Base-by-base conservation (phyloP, 2,888 invertebrate species). In the Ormyrus labotus region DNA sequence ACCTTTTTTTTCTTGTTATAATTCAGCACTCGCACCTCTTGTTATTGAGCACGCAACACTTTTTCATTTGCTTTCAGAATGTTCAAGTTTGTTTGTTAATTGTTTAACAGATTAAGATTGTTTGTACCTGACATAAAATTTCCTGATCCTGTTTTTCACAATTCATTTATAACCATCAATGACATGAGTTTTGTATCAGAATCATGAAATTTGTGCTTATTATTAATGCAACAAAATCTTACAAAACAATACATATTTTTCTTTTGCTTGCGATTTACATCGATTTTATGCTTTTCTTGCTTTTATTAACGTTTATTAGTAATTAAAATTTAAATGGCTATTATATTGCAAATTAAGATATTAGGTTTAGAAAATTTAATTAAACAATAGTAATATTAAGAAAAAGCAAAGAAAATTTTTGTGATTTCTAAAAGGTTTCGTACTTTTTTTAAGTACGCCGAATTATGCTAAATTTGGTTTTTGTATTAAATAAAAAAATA, bases 1-100 rank as follows among this genome's bases (percentile, higher is more conserved):
- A 34, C 50, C 19, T 47, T 65, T n/a, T 55, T 61, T 65, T 72
- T 48, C 68, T 58, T 10, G 11, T 55, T 60, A 69, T 53, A 57
- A 60, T 60, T 50, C 34, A 63, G 80, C 81, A 80, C 81, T 81
- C 74, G 81, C 82, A 81, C 81, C 80, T 81, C 80, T 74, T 58
- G 71, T 69, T 77, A 61, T 53, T 64, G 13, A 72, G 47, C 70
- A 51, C 45, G n/a, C 6, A 57, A 70, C 47, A 51, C 67, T 19
- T 45, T 68, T 81, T 72, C 9, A 61, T 69, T 73, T 72, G 65
- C 74, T 70, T 80, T 75, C 19, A 34, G 58, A 70, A 6, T 48
- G 65, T 67, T 34, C 45, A 55, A 75, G 34, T 74, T 69, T 50
- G 34, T 63, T 68, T 63, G 10, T 7, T 61, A 10, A 19, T 74